Evolutionary conservation across 2,113 vertebrate genomes (phyloP).

Genomic region (Myrmophylax atrothorax): DNA sequence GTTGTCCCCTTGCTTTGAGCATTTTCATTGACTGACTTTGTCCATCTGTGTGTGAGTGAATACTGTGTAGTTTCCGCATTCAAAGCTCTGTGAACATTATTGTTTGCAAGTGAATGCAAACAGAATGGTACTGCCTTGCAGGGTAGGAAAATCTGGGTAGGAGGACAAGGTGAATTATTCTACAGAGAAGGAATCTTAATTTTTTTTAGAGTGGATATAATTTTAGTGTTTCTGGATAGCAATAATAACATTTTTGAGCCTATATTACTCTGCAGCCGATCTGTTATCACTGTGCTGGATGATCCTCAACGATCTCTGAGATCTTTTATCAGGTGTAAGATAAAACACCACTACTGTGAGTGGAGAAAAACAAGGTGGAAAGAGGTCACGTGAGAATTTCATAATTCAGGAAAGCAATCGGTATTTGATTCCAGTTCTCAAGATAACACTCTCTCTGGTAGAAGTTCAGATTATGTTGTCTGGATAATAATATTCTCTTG

Average conservation of each 20-base stretch:
- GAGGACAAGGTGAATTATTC: not conserved
- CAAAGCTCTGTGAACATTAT: not conserved
- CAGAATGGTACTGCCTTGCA: conserved; percentile 10
- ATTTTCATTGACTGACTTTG: not conserved
- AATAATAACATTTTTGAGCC: not conserved
- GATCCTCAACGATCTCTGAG: not conserved
- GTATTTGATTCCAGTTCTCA: not conserved
- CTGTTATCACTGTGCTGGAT: not conserved
- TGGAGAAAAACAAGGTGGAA: not conserved
- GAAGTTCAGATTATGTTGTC: not conserved
- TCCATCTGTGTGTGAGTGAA: not conserved
- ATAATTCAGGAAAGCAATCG: not conserved
- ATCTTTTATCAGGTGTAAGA: not conserved
- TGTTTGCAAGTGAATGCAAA: not conserved
- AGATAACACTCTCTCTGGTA: not conserved
- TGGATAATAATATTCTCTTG: not conserved
- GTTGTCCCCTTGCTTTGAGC: not conserved
- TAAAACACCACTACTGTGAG: not conserved
- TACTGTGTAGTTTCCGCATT: not conserved
- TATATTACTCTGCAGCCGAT: not conserved
- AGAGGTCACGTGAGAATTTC: not conserved
- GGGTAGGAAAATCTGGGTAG: conserved; percentile 12
- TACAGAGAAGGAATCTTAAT: not conserved
- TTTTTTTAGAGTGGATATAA: not conserved
- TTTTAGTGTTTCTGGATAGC: not conserved